phyloP scores from a whole-genome alignment of 1,140 invertebrate genomes.

The Coenobita brevimanus region DNA sequence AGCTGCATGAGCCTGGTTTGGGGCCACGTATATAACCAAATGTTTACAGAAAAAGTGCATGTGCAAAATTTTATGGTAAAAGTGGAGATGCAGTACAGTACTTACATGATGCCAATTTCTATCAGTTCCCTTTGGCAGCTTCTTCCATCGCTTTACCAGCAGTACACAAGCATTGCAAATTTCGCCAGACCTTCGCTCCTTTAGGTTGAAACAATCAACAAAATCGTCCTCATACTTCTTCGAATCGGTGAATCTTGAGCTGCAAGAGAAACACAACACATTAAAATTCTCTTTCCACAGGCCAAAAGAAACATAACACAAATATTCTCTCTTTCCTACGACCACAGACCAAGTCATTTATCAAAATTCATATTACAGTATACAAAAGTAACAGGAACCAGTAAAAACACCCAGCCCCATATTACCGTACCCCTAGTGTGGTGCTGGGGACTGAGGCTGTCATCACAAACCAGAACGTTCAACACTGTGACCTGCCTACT shows the following conservation, averaged over 20 bases:
- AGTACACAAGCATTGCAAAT: constrained; percentile 93
- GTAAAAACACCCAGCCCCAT: too few species aligned
- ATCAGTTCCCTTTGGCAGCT: constrained; percentile 84
- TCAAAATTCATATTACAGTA: too few species aligned
- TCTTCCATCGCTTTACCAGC: constrained; percentile 89
- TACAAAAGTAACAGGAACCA: too few species aligned
- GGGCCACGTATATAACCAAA: too few species aligned
- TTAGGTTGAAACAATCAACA: constrained; percentile 86
- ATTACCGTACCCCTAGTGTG: too few species aligned
- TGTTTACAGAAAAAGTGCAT: too few species aligned
- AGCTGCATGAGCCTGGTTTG: too few species aligned
- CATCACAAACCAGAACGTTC: too few species aligned
- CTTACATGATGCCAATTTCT: constrained; percentile 90
- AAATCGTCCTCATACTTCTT: constrained; percentile 91
- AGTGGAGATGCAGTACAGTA: constrained; percentile 1
- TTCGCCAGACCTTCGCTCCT: constrained; percentile 85
- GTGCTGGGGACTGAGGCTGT: too few species aligned
- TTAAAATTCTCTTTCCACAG: neutral
- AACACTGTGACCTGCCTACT: too few species aligned
- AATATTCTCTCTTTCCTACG: constrained; percentile 3
- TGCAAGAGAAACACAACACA: constrained; percentile 72
- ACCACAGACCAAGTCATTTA: too few species aligned
- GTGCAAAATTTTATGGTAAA: too few species aligned
- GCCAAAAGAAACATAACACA: neutral
- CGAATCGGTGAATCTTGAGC: constrained; percentile 90